Conservation (phyloP, 2,797 vertebrate genomes). For the Hipposideros larvatus region DNA sequence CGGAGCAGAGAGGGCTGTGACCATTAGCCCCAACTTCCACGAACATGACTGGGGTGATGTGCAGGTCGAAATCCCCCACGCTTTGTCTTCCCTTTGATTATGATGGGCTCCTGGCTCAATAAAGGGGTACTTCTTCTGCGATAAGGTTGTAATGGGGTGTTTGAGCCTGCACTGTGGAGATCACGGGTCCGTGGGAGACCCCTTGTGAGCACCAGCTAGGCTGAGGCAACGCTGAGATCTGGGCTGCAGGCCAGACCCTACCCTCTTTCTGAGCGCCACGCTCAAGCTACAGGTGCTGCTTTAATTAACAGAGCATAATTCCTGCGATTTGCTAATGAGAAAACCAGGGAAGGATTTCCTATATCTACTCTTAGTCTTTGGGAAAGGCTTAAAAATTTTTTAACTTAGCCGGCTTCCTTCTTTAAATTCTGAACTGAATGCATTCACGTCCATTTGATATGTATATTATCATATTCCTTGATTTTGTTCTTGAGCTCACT, state of each 20-base stretch:
- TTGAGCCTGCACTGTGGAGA: background rate
- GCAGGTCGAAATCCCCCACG: background rate
- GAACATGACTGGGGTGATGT: background rate
- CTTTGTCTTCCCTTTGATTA: background rate
- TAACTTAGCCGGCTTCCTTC: background rate
- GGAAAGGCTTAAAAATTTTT: background rate
- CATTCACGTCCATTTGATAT: slow-evolving; percentile 46
- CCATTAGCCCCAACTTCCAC: background rate
- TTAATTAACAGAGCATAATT: background rate
- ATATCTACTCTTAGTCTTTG: background rate
- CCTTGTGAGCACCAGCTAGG: background rate
- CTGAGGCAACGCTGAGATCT: background rate
- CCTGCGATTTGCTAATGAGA: background rate
- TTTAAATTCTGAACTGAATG: slow-evolving; percentile 32
- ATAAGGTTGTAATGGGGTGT: background rate
- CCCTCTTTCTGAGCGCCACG: background rate
- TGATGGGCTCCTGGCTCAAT: background rate
- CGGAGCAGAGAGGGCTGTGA: background rate
- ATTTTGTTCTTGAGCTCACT: slow-evolving; percentile 70
- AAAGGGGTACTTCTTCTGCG: background rate
- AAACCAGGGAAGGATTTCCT: background rate
- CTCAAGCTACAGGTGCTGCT: background rate
- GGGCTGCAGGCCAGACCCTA: background rate
- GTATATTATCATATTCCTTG: slow-evolving; percentile 60
- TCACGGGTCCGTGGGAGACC: background rate